These are phyloP conservation scores for Arenaria interpres DNA, from an alignment of 2,113 vertebrate species.

Conservation along the genomic window DNA sequence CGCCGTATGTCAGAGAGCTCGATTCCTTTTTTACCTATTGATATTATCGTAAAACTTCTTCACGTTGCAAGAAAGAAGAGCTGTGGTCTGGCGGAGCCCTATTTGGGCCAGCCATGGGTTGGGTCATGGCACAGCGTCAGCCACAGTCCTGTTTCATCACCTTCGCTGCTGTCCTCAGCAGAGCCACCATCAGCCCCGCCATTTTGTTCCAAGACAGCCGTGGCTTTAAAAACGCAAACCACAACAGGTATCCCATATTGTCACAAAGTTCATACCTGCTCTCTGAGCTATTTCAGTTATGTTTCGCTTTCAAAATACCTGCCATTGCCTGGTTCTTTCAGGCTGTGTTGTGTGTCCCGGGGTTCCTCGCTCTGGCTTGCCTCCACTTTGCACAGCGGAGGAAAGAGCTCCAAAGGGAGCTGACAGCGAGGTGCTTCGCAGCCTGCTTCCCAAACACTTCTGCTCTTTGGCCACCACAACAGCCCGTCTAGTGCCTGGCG, in stretches of 20 bases:
- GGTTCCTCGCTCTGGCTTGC: background rate
- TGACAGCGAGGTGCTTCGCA: rapidly evolving
- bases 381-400: background rate
- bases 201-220: background rate
- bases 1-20: background rate
- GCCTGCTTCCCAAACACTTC: background rate
- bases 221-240: background rate
- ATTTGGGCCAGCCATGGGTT: background rate
- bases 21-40: background rate
- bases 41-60: background rate
- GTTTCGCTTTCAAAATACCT: background rate
- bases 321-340: background rate
- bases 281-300: background rate
- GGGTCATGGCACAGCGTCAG: background rate
- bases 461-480: background rate
- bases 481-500: background rate
- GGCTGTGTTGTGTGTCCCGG: rapidly evolving
- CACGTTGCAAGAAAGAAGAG: background rate
- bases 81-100: background rate
- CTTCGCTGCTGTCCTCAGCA: background rate
- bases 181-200: background rate
- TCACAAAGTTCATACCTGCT: background rate
- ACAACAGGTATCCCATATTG: background rate
- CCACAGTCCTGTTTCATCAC: background rate
- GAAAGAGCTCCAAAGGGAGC: rapidly evolving